Evolutionary conservation across 2,797 vertebrate genomes (phyloP).

Genomic region (Meriones psammophilus): DNA sequence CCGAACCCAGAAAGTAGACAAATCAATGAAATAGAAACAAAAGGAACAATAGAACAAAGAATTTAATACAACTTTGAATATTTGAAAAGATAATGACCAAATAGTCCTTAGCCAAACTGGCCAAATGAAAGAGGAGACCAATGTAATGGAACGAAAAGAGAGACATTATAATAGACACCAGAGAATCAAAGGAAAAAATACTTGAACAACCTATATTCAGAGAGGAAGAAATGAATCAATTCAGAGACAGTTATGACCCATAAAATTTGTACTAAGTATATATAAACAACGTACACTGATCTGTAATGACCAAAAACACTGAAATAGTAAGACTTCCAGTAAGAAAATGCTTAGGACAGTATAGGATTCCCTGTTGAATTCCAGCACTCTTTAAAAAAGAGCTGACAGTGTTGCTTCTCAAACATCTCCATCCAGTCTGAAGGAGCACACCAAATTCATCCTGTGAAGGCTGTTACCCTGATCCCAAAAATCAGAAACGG

Average conservation of each 20-base stretch:
- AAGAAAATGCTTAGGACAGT: background rate
- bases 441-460: background rate
- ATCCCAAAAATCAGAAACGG: background rate
- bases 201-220: background rate
- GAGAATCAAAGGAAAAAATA: background rate
- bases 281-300: background rate
- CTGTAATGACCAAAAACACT: background rate
- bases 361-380: background rate
- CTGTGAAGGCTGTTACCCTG: background rate
- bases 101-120: background rate
- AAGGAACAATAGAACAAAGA: background rate
- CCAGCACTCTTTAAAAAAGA: background rate
- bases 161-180: background rate
- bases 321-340: background rate
- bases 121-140: background rate
- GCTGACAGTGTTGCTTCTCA: background rate
- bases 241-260: background rate
- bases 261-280: background rate
- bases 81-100: background rate
- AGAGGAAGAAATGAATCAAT: background rate
- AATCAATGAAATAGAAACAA: background rate
- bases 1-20: background rate
- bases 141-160: background rate
- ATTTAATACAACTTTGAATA: background rate
- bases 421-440: background rate